Percentiles rank a stretch among this genome's conserved stretches.
Evolutionary conservation across 2,797 vertebrate species (phyloP).

Genomic region (Coreius guichenoti): DNA sequence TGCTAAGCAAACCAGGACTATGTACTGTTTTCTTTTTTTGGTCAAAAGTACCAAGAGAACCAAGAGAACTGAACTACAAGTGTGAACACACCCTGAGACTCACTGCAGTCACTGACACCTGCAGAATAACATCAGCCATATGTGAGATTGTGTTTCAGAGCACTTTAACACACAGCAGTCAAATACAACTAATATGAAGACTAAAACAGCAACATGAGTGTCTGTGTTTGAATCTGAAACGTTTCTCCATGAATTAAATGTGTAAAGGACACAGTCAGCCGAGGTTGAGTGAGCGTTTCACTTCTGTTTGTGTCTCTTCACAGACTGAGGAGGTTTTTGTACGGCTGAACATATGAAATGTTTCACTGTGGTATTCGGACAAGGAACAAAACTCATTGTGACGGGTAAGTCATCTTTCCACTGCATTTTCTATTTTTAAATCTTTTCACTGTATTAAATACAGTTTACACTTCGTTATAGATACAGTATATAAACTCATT

Average conservation of each 20-base stretch:
- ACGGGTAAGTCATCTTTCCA: constrained; percentile 61
- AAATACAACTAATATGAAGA: not conserved
- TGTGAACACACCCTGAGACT: not conserved
- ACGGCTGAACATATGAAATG: constrained; percentile 62
- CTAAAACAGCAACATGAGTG: not conserved
- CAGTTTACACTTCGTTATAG: not conserved
- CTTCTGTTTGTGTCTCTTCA: constrained; percentile 35
- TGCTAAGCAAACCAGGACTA: too few relatives aligned
- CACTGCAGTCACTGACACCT: not conserved
- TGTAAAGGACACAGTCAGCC: not conserved
- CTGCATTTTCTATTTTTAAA: not conserved
- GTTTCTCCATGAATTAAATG: not conserved
- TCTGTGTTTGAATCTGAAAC: not conserved
- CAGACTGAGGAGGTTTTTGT: constrained; percentile 57
- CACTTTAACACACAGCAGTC: constrained; percentile 1
- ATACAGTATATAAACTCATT: not conserved
- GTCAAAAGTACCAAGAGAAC: too few relatives aligned
- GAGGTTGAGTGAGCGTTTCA: constrained; percentile 17
- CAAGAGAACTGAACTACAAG: too few relatives aligned
- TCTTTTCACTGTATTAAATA: not conserved
- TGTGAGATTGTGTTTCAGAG: not conserved
- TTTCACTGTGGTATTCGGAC: constrained; percentile 76
- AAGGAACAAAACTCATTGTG: constrained; percentile 70
- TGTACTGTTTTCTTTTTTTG: too few relatives aligned
- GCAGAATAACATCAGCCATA: not conserved